Percentiles rank a stretch among this genome's conserved stretches.
Evolutionary conservation across 2,797 vertebrate species (phyloP).

Genomic region (Semotilus atromaculatus): DNA sequence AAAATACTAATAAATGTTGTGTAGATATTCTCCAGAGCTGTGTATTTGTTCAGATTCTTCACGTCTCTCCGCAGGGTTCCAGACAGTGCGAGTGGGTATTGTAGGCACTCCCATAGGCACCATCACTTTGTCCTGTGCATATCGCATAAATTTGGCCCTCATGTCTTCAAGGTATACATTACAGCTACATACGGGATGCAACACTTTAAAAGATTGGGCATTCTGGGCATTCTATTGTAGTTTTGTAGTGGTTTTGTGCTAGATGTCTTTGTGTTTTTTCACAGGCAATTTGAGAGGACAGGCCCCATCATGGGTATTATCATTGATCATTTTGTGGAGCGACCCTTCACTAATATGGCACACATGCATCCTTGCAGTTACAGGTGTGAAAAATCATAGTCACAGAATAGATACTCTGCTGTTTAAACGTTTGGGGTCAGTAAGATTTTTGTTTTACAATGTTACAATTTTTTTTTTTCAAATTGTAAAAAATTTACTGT

Average conservation of each 20-base stretch:
- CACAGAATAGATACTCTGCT: not conserved
- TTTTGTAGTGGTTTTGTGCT: not conserved
- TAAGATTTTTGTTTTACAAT: not conserved
- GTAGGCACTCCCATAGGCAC: constrained; percentile 97
- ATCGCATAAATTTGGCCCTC: constrained; percentile 97
- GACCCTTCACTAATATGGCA: constrained; percentile 86
- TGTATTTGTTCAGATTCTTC: not conserved
- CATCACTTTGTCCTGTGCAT: constrained; percentile 95
- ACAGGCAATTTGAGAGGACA: constrained; percentile 95
- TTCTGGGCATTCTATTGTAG: not conserved
- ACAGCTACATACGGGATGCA: not conserved
- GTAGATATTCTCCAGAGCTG: not conserved
- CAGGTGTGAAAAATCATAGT: constrained; percentile 75
- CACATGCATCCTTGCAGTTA: constrained; percentile 91
- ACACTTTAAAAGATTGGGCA: not conserved
- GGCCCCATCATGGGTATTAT: constrained; percentile 99
- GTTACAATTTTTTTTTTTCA: too few species aligned
- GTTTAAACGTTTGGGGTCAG: not conserved
- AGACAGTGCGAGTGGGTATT: constrained; percentile 94
- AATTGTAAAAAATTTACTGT: too few species aligned
- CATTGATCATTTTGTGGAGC: constrained; percentile 98
- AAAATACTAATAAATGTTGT: not conserved
- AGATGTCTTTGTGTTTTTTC: constrained; percentile 1
- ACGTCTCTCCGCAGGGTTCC: constrained; percentile 83
- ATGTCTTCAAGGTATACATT: constrained; percentile 92